Base-by-base conservation (phyloP, 1,140 invertebrate species). In the Teleopsis dalmanni region DNA sequence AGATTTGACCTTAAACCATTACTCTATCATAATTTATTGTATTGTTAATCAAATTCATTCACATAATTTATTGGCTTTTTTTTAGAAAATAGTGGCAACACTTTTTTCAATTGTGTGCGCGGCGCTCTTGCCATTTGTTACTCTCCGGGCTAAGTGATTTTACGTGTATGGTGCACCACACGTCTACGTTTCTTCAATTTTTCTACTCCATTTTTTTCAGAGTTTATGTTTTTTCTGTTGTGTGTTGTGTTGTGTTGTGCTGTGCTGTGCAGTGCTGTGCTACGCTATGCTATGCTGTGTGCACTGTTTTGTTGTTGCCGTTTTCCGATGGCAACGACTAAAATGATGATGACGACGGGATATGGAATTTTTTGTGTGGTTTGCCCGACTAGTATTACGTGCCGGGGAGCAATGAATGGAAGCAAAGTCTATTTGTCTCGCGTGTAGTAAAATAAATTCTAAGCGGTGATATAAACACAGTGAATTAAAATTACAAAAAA, bases 291-390 rank as follows among this genome's bases (percentile, higher is more conserved):
- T 23, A 8, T 40, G 22, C 10, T 13, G 3, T 27, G 6, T 42
- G 22, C 29, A 42, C 40, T 42, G 23, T 27, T 42, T 42, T 29
- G 27, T n/a, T n/a, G n/a, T n/a, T n/a, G 40, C 22, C 40, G n/a
- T 22, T 22, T 19, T 3, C 3, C 37, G 37, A 40, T 40, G 18
- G 25, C 37, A 23, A 40, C 21, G 8, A 40, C 18, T 18, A 38
- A 18, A 16, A 38, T 22, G 18, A 50, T 49, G 53, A 60, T 53
- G 54, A 54, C 53, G 57, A 58, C 58, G 61, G 64, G 61, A 67
- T 67, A 64, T 67, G 65, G 61, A 65, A 67, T 62, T 67, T 64
- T 60, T 65, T 66, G 64, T 66, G 55, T 59, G 59, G 54, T 62
- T 62, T 55, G 53, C 52, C 62, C 56, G 57, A 64, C 57, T 64